Evolutionary conservation across 2,888 invertebrate species (phyloP).

Genomic region (Zygothrica quintamaculata): DNA sequence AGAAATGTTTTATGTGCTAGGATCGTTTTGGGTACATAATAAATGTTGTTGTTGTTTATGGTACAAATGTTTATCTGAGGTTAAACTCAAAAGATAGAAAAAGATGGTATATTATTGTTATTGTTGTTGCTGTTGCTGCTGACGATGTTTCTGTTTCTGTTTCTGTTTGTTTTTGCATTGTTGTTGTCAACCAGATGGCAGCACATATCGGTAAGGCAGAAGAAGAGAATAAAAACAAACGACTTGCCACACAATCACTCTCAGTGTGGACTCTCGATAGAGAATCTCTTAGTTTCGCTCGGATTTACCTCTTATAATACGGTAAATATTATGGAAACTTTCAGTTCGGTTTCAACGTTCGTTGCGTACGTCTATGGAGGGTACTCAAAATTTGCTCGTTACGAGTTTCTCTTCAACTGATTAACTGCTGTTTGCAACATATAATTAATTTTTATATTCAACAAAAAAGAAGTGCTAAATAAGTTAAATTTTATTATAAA

Average conservation of each 20-base stretch:
- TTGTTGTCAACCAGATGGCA: conserved; percentile 52
- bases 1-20: too few species aligned
- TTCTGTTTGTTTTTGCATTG: too few species aligned
- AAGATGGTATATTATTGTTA: too few species aligned
- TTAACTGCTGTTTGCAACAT: too few species aligned
- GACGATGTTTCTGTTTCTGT: too few species aligned
- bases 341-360: conserved; percentile 74
- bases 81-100: too few species aligned
- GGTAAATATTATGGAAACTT: conserved; percentile 70
- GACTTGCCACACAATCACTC: conserved; percentile 15
- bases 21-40: too few species aligned
- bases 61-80: too few species aligned
- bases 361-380: conserved; percentile 50
- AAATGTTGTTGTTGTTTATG: too few species aligned
- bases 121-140: too few species aligned
- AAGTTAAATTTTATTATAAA: conserved; percentile 8
- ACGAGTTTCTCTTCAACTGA: conserved; percentile 14
- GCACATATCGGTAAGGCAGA: conserved; percentile 35
- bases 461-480: conserved; percentile 6
- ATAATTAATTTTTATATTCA: too few species aligned
- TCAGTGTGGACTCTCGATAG: conserved; percentile 2
- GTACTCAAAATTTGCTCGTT: conserved; percentile 4
- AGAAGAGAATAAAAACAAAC: conserved; percentile 25
- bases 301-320: conserved; percentile 53
- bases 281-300: conserved; percentile 14